Base-by-base conservation (phyloP, 2,888 invertebrate genomes). In the Idaea aversata region DNA sequence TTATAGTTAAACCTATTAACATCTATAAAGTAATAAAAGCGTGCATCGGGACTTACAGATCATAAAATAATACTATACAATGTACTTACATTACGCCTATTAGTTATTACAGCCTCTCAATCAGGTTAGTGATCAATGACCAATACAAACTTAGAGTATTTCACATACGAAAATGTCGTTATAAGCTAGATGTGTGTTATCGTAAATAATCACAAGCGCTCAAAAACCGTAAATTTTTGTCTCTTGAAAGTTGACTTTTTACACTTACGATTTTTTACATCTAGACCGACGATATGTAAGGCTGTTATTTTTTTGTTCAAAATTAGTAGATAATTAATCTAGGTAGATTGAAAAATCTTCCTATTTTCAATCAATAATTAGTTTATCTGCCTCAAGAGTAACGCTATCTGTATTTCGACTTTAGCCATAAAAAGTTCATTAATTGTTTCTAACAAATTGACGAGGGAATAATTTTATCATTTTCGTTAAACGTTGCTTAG, bases 71-170 rank as follows among this genome's bases (percentile, higher is more conserved):
- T 47, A 47, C 47, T 59, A 34, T 59, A 58, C 15, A 59, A 59
- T 59, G 16, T 59, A 59, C 58, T 59, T 59, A 59, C 5, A 25
- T 25, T 25, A 59, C 16, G 25, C 34, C 16, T 59, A 59, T 34
- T 25, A 25, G 34, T 6, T 59, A 59, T 59, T 59, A 59, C 59
- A 59, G 59, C 59, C 59, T 59, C 59, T 16, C 16, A 59, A 59
- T 59, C 59, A 59, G 59, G 59, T 59, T 59, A 25, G 34, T 13
- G 47, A 47, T 47, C 47, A 47, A 47, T 47, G 47, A 47, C 47
- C 47, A 47, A 47, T 47, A 47, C 4, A 47, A 47, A 47, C 4
- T 13, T 7, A 47, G 0, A 47, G 47, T 47, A 47, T 6, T 25
- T 25, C 25, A 25, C 25, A 25, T 25, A 25, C 25, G 25, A 25